Base-by-base conservation (phyloP, 2,113 vertebrate genomes). In the Nannospalax galili region DNA sequence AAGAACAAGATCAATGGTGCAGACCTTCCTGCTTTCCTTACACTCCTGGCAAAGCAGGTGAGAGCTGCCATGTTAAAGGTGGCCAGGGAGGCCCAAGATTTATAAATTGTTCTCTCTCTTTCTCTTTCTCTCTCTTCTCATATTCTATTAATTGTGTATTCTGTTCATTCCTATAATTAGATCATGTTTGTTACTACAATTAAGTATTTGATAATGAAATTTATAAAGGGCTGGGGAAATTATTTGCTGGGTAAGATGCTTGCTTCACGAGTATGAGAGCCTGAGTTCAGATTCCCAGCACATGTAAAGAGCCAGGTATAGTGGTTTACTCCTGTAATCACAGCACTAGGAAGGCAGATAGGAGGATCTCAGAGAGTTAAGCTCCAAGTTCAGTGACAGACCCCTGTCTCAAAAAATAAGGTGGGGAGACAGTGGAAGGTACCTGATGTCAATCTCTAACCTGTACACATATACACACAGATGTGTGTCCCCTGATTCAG, bases 1-100 rank as follows among this genome's bases (percentile, higher is more conserved):
- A 97, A 95, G 58, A 90, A 17, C 56, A 85, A 94, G 26, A 92
- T 67, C 48, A 86, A 94, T 3, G 90, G 90, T 3, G 7, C 40
- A 22, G 95, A 97, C 72, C 96, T 97, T 7, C 52, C 74, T 65
- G 67, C 93, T 42, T 96, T 96, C 19, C 94, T 91, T 42, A 85
- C 48, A 3, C 93, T 95, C 42, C 35, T 97, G 42, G 94, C 95
- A 40, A 97, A 96, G 48, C 96, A 97, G 81, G 97, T 97, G 8
- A 97, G 96, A 2, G 10, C 17, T 78, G 22, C 60, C 9, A 5
- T 28, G 20, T 24, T 26, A 9, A 37, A 12, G 65, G 37, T 40
- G 20, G 7, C 16, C 37, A 5, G 0, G 7, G 40, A 56, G 0
- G 7, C 12, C 16, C n/a, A 8, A 37, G 75, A n/a, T 37, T 75